phyloP scores from a whole-genome alignment of 2,113 vertebrate species.

The Corythoichthys intestinalis region DNA sequence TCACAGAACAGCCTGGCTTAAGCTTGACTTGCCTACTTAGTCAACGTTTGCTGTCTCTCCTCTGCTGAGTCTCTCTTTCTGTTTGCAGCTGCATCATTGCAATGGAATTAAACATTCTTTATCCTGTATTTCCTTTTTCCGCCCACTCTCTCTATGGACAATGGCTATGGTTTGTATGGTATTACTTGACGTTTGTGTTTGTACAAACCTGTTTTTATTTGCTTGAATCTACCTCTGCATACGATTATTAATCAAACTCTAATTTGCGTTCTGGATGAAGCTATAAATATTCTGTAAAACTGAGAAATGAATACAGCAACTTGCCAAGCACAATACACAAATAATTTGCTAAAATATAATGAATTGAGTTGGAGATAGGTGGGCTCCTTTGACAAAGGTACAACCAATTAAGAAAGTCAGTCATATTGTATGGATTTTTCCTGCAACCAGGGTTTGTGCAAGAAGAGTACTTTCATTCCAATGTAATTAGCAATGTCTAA shows the following conservation, averaged over 20 bases:
- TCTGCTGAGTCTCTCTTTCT: slow-evolving; percentile 5
- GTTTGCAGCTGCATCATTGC: slow-evolving; percentile 1
- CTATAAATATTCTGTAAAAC: not conserved
- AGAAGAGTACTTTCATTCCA: too few species aligned
- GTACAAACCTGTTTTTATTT: not conserved
- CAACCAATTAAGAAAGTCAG: too few species aligned
- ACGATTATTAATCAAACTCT: not conserved
- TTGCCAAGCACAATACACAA: too few species aligned
- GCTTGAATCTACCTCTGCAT: not conserved
- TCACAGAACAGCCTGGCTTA: slow-evolving; percentile 45
- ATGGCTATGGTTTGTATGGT: not conserved
- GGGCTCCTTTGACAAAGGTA: too few species aligned
- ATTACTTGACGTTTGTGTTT: not conserved
- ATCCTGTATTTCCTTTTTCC: slow-evolving; percentile 3
- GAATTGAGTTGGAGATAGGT: too few species aligned
- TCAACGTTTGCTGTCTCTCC: slow-evolving; percentile 19
- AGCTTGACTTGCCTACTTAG: slow-evolving; percentile 22
- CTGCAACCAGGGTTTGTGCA: too few species aligned
- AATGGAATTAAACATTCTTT: slow-evolving; percentile 13
- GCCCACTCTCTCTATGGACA: not conserved
- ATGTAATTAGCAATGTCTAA: too few species aligned
- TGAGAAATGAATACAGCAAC: not conserved
- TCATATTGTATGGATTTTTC: too few species aligned
- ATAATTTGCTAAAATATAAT: too few species aligned
- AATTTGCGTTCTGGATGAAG: not conserved